These are phyloP conservation scores for Aptenodytes forsteri DNA, from an alignment of 2,113 vertebrate genomes.

Conservation along the genomic window DNA sequence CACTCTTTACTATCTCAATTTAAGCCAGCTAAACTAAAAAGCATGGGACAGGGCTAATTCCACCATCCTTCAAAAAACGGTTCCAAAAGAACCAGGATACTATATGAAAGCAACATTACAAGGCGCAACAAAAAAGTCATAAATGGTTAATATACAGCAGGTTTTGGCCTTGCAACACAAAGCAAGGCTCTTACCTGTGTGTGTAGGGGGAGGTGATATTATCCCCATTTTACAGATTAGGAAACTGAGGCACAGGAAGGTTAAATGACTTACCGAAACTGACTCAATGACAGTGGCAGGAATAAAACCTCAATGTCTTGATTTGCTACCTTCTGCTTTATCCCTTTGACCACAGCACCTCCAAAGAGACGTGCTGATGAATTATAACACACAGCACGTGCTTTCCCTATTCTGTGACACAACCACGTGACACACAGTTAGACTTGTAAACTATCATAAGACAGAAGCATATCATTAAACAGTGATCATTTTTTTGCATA, in stretches of 20 bases:
- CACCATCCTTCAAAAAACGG: not conserved
- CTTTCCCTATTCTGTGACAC: not conserved
- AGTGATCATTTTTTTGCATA: not conserved
- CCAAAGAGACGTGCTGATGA: not conserved
- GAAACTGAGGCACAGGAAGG: not conserved
- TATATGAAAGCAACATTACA: not conserved
- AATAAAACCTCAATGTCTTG: not conserved
- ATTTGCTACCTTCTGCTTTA: not conserved
- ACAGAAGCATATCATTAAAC: not conserved
- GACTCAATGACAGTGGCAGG: not conserved
- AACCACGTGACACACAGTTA: not conserved
- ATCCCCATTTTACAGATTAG: not conserved
- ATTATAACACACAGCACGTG: not conserved
- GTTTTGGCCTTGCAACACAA: not conserved
- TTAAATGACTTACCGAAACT: not conserved
- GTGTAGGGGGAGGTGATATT: not conserved
- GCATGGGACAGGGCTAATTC: not conserved
- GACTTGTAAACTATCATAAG: not conserved
- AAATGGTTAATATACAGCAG: not conserved
- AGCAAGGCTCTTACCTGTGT: not conserved
- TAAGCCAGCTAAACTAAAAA: not conserved
- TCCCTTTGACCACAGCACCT: not conserved
- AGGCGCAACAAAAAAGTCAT: not conserved
- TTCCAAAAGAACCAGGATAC: not conserved
- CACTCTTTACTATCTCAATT: not conserved